Evolutionary conservation across 1,140 invertebrate genomes (phyloP).

Genomic region (Microplitis mediator): DNA sequence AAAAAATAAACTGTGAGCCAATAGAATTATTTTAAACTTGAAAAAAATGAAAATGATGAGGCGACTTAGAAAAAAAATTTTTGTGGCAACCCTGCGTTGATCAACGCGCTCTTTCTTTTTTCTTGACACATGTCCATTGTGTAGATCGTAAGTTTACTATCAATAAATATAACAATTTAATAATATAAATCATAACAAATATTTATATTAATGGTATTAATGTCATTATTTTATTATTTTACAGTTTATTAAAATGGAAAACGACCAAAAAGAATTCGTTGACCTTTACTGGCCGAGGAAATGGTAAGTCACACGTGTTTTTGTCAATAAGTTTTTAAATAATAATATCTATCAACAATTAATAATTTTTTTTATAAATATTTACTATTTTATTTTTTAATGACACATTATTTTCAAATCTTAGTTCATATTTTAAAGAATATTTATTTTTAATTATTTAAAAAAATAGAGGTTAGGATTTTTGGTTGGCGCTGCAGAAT

Average conservation of each 20-base stretch:
- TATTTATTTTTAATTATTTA: too few species aligned
- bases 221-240: constrained; percentile 40
- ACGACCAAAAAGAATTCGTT: constrained; percentile 96
- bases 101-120: neutral
- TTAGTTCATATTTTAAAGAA: neutral
- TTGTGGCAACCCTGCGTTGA: too few species aligned
- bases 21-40: too few species aligned
- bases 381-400: neutral
- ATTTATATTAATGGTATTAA: neutral
- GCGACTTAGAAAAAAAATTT: too few species aligned
- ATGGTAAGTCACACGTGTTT: constrained; percentile 79
- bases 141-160: too few species aligned
- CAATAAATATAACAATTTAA: neutral
- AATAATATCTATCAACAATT: constrained; percentile 5
- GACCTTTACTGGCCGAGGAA: constrained; percentile 98
- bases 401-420: neutral
- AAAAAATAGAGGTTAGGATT: neutral
- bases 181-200: neutral
- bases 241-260: constrained; percentile 83
- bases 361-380: too few species aligned
- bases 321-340: constrained; percentile 25
- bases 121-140: neutral
- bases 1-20: too few species aligned
- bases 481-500: neutral
- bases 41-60: too few species aligned